Base-by-base conservation (phyloP, 2,888 invertebrate genomes). In the Myathropa florea region DNA sequence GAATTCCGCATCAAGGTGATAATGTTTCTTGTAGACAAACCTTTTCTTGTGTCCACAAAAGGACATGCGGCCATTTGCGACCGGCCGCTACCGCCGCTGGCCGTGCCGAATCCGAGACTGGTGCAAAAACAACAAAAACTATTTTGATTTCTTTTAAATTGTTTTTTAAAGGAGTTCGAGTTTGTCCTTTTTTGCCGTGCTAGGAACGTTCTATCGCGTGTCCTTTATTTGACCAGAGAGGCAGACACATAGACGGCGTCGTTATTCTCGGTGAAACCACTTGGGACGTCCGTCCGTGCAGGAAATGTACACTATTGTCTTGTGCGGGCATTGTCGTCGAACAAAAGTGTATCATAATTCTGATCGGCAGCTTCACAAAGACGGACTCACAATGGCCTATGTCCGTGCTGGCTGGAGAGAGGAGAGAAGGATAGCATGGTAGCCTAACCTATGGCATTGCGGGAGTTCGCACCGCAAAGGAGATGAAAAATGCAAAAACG, bases 331-430 rank as follows among this genome's bases (percentile, higher is more conserved):
- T 86, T 82, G 86, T 83, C 68, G 63, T 70, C 46, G 81, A 59
- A 81, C 81, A 81, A 81, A 81, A 75, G 78, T 83, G 83, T 86
- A 86, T 83, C 86, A 86, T 86, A 83, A 86, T 86, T 86, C 83
- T 64, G 73, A 83, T 83, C 83, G 75, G 33, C 78, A 53, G 82
- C 33, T 71, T 26, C 21, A 71, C 71, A 83, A 68, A 67, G 70
- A 63, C 10, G 61, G 73, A 28, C 68, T 70, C 68, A 67, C 36
- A 70, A 73, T 73, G 73, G 64, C 60, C 6, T 72, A 68, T 75
- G 81, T 77, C 77, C 59, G 82, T 57, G 55, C 63, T 23, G 24
- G 23, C 10, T 23, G n/a, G 53, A 64, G 57, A 30, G 57, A 53
- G 36, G 23, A 21, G 21, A 23, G 18, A 61, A 78, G n/a, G n/a